Evolutionary conservation across 2,888 invertebrate species (phyloP), one percentile per base, ranked within the genome.

Genomic region (Melinopterus prodromus): DNA sequence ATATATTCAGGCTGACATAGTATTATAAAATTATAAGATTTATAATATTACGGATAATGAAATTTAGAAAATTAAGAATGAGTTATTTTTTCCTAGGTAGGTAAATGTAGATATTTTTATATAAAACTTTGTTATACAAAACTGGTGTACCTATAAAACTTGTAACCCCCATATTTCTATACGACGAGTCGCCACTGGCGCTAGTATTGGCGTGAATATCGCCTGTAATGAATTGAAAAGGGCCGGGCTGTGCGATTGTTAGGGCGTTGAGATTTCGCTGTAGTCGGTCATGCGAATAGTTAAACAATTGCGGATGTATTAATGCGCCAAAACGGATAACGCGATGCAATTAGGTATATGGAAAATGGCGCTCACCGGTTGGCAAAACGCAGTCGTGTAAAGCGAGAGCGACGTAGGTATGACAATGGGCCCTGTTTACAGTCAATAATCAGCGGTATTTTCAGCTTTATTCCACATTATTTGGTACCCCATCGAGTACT

Each of bases 291-390:
- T 74, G 74, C 37, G n/a, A 26, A 14, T 12, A 3, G n/a, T 35
- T 37, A 35, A 74, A 74, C 74, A 74, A 74, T 74, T 74, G n/a
- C 74, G 7, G 36, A 74, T 35, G 74, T 74, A 74, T 74, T 74
- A 74, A 74, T 74, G 36, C 15, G n/a, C 74, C 12, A 35, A 37
- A 35, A 37, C n/a, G 35, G 36, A 74, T 74, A 74, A 26, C 5
- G 74, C 6, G 26, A 26, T 74, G 74, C 74, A 74, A 74, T 74
- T 74, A 74, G 53, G 53, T 12, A 3, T 12, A 3, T 12, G 53
- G 9, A 26, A 26, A 26, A 26, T 26, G 26, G 26, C 26, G 26
- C 26, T 26, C 26, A 26, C 2, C 26, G 26, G 1, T 26, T 26
- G 26, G 26, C 3, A 26, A 26, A 26, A 9, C 12, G 53, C 12